A percentile compares a stretch with the other conserved stretches of the same genome.
Evolutionary conservation across 2,113 vertebrate species (phyloP).

Genomic region (Ramphastos sulfuratus): DNA sequence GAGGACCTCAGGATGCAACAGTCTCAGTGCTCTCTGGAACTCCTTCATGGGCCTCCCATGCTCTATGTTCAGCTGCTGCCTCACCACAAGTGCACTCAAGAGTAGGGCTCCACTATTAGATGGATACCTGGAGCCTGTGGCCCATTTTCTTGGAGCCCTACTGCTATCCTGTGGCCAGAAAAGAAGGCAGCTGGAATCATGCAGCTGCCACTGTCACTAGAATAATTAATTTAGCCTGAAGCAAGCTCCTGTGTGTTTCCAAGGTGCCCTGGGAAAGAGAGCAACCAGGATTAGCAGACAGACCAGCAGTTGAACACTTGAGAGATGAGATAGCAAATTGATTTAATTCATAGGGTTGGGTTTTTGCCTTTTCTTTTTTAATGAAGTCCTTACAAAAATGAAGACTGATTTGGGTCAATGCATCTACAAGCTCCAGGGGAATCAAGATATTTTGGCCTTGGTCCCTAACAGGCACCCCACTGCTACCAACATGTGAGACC

Average conservation of each 20-base stretch:
- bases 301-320: constrained; percentile 49
- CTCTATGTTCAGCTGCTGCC: background rate
- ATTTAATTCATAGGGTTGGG: constrained; percentile 53
- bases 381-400: constrained; percentile 41
- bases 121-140: background rate
- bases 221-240: constrained; percentile 63
- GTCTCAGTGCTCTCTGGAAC: background rate
- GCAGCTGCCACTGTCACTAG: constrained; percentile 30
- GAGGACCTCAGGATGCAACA: background rate
- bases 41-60: background rate
- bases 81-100: background rate
- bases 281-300: constrained; percentile 30
- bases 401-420: constrained; percentile 40
- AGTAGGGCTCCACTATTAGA: background rate
- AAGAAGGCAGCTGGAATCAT: constrained; percentile 53
- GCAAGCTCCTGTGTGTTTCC: constrained; percentile 36
- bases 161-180: constrained; percentile 62
- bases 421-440: constrained; percentile 38
- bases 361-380: background rate
- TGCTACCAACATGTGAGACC: constrained; percentile 34
- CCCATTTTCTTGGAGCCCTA: constrained; percentile 55
- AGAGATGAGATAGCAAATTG: constrained; percentile 60
- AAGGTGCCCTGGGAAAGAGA: constrained; percentile 59
- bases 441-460: constrained; percentile 27
- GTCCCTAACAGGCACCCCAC: constrained; percentile 33